These are phyloP conservation scores for Nyctibius grandis DNA, from an alignment of 2,797 vertebrate genomes.

Conservation along the genomic window DNA sequence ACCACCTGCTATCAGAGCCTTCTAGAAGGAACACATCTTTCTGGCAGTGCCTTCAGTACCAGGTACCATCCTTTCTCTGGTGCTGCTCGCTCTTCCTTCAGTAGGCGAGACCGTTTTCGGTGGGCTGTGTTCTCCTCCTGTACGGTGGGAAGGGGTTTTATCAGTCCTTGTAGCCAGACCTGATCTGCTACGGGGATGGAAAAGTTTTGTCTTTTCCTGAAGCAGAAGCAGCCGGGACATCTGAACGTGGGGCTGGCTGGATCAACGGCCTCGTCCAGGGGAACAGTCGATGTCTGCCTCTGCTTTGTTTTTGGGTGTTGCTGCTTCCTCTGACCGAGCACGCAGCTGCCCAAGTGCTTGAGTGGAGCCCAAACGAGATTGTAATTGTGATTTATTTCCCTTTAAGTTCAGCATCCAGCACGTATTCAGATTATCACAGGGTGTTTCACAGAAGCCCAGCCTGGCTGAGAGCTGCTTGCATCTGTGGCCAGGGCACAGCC, in stretches of 20 bases:
- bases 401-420: constrained; percentile 12
- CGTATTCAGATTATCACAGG: neutral
- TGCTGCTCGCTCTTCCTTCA: neutral
- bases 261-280: neutral
- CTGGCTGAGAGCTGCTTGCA: neutral
- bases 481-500: neutral
- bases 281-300: neutral
- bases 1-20: neutral
- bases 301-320: neutral
- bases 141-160: neutral
- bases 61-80: neutral
- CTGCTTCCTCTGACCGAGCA: neutral
- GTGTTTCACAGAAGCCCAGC: neutral
- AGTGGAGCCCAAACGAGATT: neutral
- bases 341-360: neutral
- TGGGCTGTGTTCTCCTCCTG: neutral
- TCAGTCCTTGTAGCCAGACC: neutral
- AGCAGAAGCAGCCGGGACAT: neutral
- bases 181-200: neutral
- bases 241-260: neutral
- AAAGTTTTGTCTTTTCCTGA: neutral
- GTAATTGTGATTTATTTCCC: constrained; percentile 39
- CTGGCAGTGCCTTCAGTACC: neutral
- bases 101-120: neutral
- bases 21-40: neutral